A percentile compares a stretch with the other conserved stretches of the same genome.
Conservation (phyloP, 2,888 invertebrate genomes). For the Cryptus viduatorius region DNA sequence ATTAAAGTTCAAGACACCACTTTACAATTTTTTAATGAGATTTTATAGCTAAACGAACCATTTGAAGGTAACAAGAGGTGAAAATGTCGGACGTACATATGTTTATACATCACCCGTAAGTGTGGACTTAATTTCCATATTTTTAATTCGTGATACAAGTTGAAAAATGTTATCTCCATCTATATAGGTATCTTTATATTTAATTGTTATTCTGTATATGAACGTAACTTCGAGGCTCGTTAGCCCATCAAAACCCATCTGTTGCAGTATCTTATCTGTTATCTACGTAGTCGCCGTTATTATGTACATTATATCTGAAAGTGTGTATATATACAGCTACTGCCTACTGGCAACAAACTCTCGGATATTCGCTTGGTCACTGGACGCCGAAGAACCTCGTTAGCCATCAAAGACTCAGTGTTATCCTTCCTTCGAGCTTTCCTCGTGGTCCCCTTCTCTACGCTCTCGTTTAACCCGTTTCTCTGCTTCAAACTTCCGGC, state of each 20-base stretch:
- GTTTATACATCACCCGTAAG: too few species aligned
- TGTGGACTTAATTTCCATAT: not conserved
- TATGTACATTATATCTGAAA: not conserved
- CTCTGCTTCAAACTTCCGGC: not conserved
- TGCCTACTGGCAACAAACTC: constrained; percentile 45
- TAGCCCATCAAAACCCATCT: constrained; percentile 18
- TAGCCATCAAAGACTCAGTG: constrained; percentile 61
- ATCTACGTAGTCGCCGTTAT: not conserved
- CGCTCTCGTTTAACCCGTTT: not conserved
- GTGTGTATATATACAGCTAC: constrained; percentile 18
- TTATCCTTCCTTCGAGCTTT: constrained; percentile 38
- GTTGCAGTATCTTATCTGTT: constrained; percentile 11
- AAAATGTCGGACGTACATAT: too few species aligned
- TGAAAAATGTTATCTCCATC: not conserved
- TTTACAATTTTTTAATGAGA: too few species aligned
- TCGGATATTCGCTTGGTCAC: constrained; percentile 46
- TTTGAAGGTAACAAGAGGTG: too few species aligned
- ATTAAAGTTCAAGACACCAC: too few species aligned
- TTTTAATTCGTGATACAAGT: not conserved
- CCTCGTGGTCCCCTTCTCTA: not conserved
- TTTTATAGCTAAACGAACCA: too few species aligned
- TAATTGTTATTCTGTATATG: constrained; percentile 6
- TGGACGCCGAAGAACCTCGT: constrained; percentile 54
- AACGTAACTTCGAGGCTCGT: constrained; percentile 3
- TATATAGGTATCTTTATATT: not conserved